Evolutionary conservation across 2,113 vertebrate species (phyloP).

Genomic region (Pampusana beccarii): DNA sequence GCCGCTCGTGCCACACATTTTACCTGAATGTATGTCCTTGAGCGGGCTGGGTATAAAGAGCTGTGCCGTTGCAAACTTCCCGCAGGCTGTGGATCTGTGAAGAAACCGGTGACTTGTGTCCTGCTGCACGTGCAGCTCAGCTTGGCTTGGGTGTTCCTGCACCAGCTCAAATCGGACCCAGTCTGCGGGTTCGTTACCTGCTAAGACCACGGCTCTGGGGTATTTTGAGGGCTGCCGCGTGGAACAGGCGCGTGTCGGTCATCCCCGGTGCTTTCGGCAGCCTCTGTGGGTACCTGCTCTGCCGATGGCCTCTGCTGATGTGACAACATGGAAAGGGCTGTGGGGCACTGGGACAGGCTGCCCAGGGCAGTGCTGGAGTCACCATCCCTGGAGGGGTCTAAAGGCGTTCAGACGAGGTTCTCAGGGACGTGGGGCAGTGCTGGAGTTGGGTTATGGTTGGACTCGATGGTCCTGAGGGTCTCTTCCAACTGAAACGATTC

Average conservation of each 20-base stretch:
- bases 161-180: background rate
- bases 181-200: background rate
- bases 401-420: no score
- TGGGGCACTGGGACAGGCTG: no score
- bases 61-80: background rate
- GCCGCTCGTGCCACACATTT: background rate
- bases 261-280: background rate
- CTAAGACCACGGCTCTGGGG: background rate
- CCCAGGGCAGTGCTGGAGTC: no score
- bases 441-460: no score
- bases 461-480: no score
- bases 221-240: background rate
- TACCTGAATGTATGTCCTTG: background rate
- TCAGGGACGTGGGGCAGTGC: no score
- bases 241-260: accelerated
- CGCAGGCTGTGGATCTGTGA: background rate
- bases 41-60: background rate
- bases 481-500: no score
- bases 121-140: background rate
- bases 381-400: no score
- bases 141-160: background rate
- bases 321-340: background rate
- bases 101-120: background rate
- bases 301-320: background rate
- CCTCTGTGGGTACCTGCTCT: background rate